Base-by-base conservation (phyloP, 2,888 invertebrate genomes). In the Idaea aversata region DNA sequence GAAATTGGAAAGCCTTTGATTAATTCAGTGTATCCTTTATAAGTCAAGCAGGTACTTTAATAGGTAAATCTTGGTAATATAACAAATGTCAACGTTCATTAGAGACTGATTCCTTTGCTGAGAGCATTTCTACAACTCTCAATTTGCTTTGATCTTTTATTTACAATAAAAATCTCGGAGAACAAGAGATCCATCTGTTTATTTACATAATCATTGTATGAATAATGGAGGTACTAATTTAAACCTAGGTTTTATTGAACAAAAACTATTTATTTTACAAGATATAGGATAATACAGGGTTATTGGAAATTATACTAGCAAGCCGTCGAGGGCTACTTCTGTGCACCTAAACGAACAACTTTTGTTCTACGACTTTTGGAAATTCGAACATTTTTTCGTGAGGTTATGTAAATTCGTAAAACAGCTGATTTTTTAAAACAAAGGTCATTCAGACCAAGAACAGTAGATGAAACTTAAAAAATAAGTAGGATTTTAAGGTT, bases 141-240 rank as follows among this genome's bases (percentile, higher is more conserved):
- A 65, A 63, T 65, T 58, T 10, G 65, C 72, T 77, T 76, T 78
- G 74, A 75, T 74, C 67, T 74, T 70, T 65, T 61, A 69, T 70
- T 69, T 64, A 68, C 65, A 68, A 47, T 47, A 47, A 47, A 36
- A 47, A 47, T 47, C 47, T 10, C 13, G 47, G 47, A 47, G 47
- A 13, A 47, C 25, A 25, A 25, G 25, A 25, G 25, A 47, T 47
- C 47, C 10, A 10, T 47, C 47, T 47, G 25, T 25, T n/a, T 25
- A 25, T 25, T 3, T 47, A 47, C 10, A 47, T 1, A 47, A 47
- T 47, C 47, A 47, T 10, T 36, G 36, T 36, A 36, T 36, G 4
- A 1, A 36, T 10, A 7, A 36, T 36, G 10, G 36, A 1, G 36
- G 6, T 36, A 36, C 36, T 1, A 7, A 47, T 0, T 47, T 0